Evolutionary conservation across 2,113 vertebrate genomes (phyloP).

Genomic region (Pionites leucogaster): DNA sequence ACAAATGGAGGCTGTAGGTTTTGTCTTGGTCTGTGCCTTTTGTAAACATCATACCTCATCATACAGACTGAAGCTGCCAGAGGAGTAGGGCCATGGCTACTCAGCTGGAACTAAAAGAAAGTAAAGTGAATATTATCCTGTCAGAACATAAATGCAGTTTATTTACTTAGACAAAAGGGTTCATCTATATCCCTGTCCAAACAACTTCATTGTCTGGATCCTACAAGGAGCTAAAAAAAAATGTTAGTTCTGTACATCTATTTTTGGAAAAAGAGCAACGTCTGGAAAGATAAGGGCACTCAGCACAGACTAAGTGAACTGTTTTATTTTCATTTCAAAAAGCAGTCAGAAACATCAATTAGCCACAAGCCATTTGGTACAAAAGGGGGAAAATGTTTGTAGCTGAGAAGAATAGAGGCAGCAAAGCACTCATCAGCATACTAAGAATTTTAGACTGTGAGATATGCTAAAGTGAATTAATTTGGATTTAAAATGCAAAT

Average conservation of each 20-base stretch:
- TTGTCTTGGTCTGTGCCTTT: conserved; percentile 86
- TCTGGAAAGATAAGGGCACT: conserved; percentile 86
- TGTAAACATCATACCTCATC: conserved; percentile 89
- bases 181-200: conserved; percentile 95
- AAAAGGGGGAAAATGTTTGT: conserved; percentile 88
- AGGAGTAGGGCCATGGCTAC: conserved; percentile 83
- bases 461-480: conserved; percentile 99
- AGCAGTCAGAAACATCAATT: conserved; percentile 91
- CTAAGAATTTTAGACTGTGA: conserved; percentile 89
- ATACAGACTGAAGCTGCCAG: conserved; percentile 80
- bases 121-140: conserved; percentile 92
- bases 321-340: conserved; percentile 91
- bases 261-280: conserved; percentile 83
- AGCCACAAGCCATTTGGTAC: conserved; percentile 90
- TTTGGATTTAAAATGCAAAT: conserved; percentile 99
- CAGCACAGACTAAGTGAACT: conserved; percentile 84
- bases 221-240: conserved; percentile 84
- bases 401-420: conserved; percentile 85
- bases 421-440: conserved; percentile 94
- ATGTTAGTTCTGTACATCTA: conserved; percentile 80
- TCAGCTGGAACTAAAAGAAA: conserved; percentile 91
- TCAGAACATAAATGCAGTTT: conserved; percentile 93
- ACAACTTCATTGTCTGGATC: conserved; percentile 93
- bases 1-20: conserved; percentile 88
- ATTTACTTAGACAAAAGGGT: conserved; percentile 97